Conservation (phyloP, 2,888 invertebrate species). For the Cyclophora punctaria region DNA sequence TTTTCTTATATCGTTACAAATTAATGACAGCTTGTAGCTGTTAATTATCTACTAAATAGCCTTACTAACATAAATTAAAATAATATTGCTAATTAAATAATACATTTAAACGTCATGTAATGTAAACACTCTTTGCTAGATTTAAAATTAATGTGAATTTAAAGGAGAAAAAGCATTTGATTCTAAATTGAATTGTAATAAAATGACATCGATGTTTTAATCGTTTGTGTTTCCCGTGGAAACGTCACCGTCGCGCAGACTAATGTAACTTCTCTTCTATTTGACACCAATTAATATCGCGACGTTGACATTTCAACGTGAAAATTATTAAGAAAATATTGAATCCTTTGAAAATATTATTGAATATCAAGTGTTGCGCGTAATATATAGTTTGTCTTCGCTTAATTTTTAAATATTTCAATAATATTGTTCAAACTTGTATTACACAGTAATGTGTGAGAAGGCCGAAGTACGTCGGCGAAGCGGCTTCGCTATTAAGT, state of each 20-base stretch:
- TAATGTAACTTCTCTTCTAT: too few relatives aligned
- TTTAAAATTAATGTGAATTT: slow-evolving; percentile 62
- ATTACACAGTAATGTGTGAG: slow-evolving; percentile 1
- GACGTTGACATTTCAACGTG: too few relatives aligned
- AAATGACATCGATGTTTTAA: slow-evolving; percentile 61
- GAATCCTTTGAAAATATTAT: slow-evolving; percentile 16
- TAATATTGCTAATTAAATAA: slow-evolving; percentile 50
- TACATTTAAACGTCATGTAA: slow-evolving; percentile 49
- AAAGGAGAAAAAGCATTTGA: slow-evolving; percentile 66
- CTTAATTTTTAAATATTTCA: slow-evolving; percentile 10
- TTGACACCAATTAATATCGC: too few relatives aligned
- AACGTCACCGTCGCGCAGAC: neutral
- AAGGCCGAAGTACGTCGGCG: slow-evolving; percentile 13
- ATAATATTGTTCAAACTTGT: slow-evolving; percentile 14
- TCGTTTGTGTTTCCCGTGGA: slow-evolving; percentile 18
- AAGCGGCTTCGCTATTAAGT: slow-evolving; percentile 12
- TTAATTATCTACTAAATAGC: slow-evolving; percentile 64
- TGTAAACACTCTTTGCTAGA: slow-evolving; percentile 58
- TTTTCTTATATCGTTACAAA: slow-evolving; percentile 42
- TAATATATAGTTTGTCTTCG: slow-evolving; percentile 10
- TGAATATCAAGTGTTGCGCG: slow-evolving; percentile 11
- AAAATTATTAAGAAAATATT: neutral
- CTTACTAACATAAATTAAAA: slow-evolving; percentile 65
- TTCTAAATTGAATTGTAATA: slow-evolving; percentile 72
- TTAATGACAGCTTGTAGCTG: slow-evolving; percentile 32